phyloP scores from a whole-genome alignment of 2,113 vertebrate species.

The Crotalus helleri region DNA sequence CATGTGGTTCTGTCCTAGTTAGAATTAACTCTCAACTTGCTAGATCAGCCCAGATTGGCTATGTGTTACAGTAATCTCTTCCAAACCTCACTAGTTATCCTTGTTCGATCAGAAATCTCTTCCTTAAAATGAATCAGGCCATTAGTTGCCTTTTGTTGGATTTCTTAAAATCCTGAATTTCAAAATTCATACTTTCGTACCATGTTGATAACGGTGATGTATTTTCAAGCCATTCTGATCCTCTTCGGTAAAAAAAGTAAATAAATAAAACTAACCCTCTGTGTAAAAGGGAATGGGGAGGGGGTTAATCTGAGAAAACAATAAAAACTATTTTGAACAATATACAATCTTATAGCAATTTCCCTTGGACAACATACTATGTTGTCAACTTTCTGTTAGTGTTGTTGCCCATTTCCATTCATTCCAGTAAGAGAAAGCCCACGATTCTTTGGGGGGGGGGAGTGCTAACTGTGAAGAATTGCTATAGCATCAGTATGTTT shows the following conservation, averaged over 20 bases:
- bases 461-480: neutral
- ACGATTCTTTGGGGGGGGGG: neutral
- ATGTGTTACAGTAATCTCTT: neutral
- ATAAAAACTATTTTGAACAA: neutral
- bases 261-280: neutral
- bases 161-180: neutral
- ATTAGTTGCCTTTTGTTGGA: neutral
- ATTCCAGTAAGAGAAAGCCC: neutral
- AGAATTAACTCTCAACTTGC: neutral
- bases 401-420: constrained; percentile 26
- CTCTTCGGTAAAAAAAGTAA: neutral
- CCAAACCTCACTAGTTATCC: neutral
- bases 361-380: constrained; percentile 24
- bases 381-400: constrained; percentile 30
- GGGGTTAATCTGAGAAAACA: constrained; percentile 20
- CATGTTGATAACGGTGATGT: neutral
- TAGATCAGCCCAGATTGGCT: neutral
- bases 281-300: neutral
- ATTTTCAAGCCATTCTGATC: neutral
- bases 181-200: neutral
- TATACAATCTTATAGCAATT: constrained; percentile 26
- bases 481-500: constrained; percentile 21
- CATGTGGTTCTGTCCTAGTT: neutral
- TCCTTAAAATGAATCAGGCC: neutral
- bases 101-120: neutral